Percentiles rank a stretch among this genome's conserved stretches.
Conservation (phyloP, 2,113 vertebrate genomes). For the Tricholaema leucomelas region DNA sequence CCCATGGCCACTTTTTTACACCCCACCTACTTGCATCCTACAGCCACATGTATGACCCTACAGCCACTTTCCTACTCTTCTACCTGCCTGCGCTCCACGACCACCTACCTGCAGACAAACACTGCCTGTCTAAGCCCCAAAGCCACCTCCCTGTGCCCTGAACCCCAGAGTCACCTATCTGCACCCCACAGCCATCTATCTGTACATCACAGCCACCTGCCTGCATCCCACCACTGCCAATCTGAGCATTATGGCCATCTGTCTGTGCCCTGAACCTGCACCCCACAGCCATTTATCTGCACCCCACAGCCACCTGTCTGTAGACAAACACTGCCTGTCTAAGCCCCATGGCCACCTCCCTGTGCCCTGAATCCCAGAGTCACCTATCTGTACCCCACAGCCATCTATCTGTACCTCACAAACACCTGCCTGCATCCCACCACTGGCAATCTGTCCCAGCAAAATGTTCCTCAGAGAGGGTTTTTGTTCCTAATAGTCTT, state of each 20-base stretch:
- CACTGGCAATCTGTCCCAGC: not conserved
- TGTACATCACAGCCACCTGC: not conserved
- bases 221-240: not conserved
- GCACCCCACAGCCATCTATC: not conserved
- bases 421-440: not conserved
- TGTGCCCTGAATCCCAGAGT: not conserved
- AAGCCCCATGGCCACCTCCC: not conserved
- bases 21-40: not conserved
- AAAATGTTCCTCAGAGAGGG: not conserved
- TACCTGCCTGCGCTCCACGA: not conserved
- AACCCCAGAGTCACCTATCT: accelerated
- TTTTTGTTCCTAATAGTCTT: constrained; percentile 1
- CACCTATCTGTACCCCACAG: accelerated
- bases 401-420: not conserved
- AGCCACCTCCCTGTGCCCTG: not conserved
- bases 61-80: not conserved
- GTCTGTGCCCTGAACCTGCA: not conserved
- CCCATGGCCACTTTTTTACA: not conserved
- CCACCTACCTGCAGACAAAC: accelerated
- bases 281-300: not conserved
- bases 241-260: not conserved
- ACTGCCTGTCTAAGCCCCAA: not conserved
- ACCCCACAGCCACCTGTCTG: not conserved
- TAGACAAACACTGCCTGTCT: no score
- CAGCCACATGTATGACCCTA: no score